phyloP scores from a whole-genome alignment of 2,797 vertebrate species.

The Carduelis carduelis region DNA sequence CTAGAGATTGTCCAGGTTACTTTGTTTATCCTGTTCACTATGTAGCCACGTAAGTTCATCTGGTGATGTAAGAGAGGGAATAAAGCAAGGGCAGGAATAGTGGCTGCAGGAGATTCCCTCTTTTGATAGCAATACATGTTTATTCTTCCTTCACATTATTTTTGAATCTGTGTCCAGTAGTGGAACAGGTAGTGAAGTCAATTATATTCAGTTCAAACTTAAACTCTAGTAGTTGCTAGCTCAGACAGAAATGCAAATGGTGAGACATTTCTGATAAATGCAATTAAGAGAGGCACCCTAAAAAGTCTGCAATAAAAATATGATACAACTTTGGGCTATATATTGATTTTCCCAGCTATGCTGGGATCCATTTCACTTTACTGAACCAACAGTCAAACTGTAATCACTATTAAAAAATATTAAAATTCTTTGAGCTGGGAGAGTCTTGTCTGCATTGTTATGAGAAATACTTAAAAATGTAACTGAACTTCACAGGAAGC shows the following conservation, averaged over 20 bases:
- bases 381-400: neutral
- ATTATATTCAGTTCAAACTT: neutral
- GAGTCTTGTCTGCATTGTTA: neutral
- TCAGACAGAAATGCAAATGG: neutral
- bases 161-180: neutral
- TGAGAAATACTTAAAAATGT: neutral
- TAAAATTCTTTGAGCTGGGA: neutral
- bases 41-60: neutral
- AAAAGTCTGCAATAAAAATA: neutral
- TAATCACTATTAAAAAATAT: neutral
- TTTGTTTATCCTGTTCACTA: neutral
- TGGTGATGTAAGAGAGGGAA: neutral
- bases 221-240: neutral
- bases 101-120: neutral
- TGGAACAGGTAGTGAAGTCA: neutral
- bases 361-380: neutral
- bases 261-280: neutral
- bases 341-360: neutral
- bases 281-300: neutral
- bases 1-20: neutral
- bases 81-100: neutral
- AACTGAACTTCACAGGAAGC: neutral
- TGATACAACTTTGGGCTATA: neutral
- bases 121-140: neutral
- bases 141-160: neutral